phyloP scores from a whole-genome alignment of 2,797 vertebrate genomes.

The Lerista edwardsae region DNA sequence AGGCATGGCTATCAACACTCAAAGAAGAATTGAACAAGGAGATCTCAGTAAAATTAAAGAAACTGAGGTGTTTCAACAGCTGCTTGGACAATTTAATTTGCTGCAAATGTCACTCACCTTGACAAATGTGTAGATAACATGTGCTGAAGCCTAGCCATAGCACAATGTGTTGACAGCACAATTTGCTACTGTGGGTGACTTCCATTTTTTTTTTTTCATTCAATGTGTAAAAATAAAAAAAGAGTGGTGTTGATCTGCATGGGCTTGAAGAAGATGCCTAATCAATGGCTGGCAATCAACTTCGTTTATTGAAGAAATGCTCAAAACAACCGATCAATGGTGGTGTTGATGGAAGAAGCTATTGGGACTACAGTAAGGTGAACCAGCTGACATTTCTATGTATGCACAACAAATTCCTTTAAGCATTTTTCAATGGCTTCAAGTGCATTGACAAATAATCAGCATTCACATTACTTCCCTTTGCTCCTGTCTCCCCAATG shows the following conservation, averaged over 20 bases:
- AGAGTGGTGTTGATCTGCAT: background rate
- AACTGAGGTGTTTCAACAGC: slow-evolving; percentile 19
- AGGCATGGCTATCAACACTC: background rate
- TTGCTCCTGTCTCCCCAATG: slow-evolving; percentile 19
- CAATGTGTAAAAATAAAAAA: background rate
- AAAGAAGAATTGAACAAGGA: slow-evolving; percentile 1
- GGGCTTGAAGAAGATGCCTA: slow-evolving; percentile 22
- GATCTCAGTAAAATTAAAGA: slow-evolving; percentile 17
- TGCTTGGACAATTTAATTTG: slow-evolving; percentile 31
- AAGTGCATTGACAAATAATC: slow-evolving; percentile 25
- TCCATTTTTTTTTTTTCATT: slow-evolving; percentile 6
- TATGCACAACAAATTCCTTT: slow-evolving; percentile 13
- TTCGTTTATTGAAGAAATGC: slow-evolving; percentile 30
- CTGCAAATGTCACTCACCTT: slow-evolving; percentile 13
- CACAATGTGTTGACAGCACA: slow-evolving; percentile 15
- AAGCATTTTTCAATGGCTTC: slow-evolving; percentile 33
- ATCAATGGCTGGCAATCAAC: slow-evolving; percentile 39
- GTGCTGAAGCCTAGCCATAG: slow-evolving; percentile 14
- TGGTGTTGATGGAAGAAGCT: slow-evolving; percentile 21
- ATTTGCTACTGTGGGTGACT: slow-evolving; percentile 19
- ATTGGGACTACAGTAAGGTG: background rate
- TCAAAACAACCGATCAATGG: slow-evolving; percentile 15
- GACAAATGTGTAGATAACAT: slow-evolving; percentile 22
- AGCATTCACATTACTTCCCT: slow-evolving; percentile 47
- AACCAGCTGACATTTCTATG: slow-evolving; percentile 24